Conservation (phyloP, 2,113 vertebrate genomes). For the Romanogobio albipinnatus region DNA sequence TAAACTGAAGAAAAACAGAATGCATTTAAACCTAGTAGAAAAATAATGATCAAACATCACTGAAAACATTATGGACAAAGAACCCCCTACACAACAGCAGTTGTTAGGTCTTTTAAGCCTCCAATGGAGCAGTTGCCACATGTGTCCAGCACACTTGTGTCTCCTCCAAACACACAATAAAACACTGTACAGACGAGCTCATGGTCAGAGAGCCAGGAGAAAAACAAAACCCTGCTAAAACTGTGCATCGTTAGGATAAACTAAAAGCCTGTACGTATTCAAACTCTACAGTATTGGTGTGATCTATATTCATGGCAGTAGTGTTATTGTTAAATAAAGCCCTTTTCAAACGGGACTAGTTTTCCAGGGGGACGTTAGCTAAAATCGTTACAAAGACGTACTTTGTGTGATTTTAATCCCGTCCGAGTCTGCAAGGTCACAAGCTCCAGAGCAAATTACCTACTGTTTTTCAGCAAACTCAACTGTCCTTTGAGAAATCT, state of each 20-base stretch:
- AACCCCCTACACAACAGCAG: constrained; percentile 6
- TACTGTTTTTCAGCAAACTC: too few species aligned
- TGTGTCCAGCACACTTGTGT: background rate
- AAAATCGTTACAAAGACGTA: too few species aligned
- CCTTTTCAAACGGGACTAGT: too few species aligned
- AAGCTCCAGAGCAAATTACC: too few species aligned
- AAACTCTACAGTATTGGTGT: background rate
- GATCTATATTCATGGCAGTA: too few species aligned
- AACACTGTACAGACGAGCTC: background rate
- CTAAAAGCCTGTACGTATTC: background rate
- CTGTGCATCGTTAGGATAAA: background rate
- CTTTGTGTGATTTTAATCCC: too few species aligned
- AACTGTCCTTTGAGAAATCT: too few species aligned
- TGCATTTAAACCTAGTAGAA: background rate
- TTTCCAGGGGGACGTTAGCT: too few species aligned
- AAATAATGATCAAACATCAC: background rate
- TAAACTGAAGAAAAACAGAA: background rate
- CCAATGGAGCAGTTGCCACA: constrained; percentile 24
- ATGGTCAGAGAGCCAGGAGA: background rate
- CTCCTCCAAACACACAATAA: background rate
- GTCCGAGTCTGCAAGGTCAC: too few species aligned
- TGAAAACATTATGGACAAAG: constrained; percentile 3
- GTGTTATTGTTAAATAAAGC: too few species aligned
- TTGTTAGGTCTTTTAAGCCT: constrained; percentile 31
- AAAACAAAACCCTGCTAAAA: background rate